Evolutionary conservation across 1,140 invertebrate species (phyloP).

Genomic region (Tetramorium alpestre): DNA sequence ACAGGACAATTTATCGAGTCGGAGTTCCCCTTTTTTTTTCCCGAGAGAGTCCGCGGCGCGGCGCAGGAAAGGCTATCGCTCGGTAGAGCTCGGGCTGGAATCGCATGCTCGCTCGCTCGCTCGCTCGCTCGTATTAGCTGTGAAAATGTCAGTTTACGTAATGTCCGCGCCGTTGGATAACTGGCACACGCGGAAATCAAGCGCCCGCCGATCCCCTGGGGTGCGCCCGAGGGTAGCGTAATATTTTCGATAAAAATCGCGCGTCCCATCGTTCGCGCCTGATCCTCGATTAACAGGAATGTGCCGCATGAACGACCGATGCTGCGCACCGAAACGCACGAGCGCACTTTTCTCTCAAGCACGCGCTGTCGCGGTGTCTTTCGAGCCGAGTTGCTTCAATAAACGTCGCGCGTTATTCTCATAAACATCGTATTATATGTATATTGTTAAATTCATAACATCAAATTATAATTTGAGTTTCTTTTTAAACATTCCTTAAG

Average conservation of each 20-base stretch:
- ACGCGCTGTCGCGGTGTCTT: background rate
- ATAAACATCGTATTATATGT: no score
- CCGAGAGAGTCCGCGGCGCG: background rate
- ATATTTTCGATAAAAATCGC: background rate
- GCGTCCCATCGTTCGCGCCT: background rate
- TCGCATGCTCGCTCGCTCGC: constrained; percentile 49
- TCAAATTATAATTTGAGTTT: no score
- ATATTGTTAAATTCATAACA: no score
- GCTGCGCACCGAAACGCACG: background rate
- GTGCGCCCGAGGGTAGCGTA: constrained; percentile 62
- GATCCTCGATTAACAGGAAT: constrained; percentile 17
- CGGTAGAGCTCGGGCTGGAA: constrained; percentile 16
- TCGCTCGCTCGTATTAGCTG: constrained; percentile 57
- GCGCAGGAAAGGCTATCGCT: background rate
- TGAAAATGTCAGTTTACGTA: constrained; percentile 81
- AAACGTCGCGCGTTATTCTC: no score
- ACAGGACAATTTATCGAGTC: background rate
- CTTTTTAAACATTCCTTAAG: no score
- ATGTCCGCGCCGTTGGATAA: constrained; percentile 75
- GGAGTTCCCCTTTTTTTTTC: background rate
- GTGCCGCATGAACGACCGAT: constrained; percentile 32
- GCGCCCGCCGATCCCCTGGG: constrained; percentile 59
- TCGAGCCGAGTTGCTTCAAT: background rate
- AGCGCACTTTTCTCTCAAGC: background rate
- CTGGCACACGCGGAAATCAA: constrained; percentile 74